Evolutionary conservation across 2,113 vertebrate species (phyloP), one percentile per base, ranked within the genome.

Genomic region (Oxyura jamaicensis): DNA sequence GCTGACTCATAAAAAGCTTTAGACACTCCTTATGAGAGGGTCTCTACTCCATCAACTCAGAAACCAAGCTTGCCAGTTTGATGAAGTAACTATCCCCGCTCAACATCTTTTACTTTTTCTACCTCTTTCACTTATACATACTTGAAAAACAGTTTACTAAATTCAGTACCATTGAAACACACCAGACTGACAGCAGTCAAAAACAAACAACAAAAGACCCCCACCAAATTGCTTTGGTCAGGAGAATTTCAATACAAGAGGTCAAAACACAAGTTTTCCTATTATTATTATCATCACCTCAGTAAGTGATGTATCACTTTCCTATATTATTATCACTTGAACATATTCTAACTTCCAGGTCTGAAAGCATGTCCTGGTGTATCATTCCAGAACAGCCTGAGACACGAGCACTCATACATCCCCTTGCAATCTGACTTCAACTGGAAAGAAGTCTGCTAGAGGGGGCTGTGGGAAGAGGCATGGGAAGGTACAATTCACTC

Each of bases 101-200:
- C 94, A 92, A 78, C 44, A 91, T 90, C 35, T 95, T 90, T 85
- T 76, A 66, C 83, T 66, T 85, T 8, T 44, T 87, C 58, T 84
- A 78, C 62, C 81, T 81, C 96, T 78, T 94, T 89, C 85, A 95
- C 93, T 86, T 75, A 95, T 79, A 94, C 28, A 19, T 72, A 71
- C 52, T 80, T 93, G 90, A 83, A 95, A 95, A 96, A 93, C 53
- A 42, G 35, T 86, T 97, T 39, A 81, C 76, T 86, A 82, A 86
- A 93, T 67, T 95, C 26, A 86, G 66, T 78, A 74, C 67, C 88
- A 95, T 10, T 72, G 41, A 96, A 95, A 95, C 14, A 52, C 41
- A 95, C 35, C 39, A 36, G 18, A 65, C 41, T 42, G 35, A 83
- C 12, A 78, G 25, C 52, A 78, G 23, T 44, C 55, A 63, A 68